Evolutionary conservation across 2,888 invertebrate genomes (phyloP), one percentile per base, ranked within the genome.

Genomic region (Pammene fasciana): DNA sequence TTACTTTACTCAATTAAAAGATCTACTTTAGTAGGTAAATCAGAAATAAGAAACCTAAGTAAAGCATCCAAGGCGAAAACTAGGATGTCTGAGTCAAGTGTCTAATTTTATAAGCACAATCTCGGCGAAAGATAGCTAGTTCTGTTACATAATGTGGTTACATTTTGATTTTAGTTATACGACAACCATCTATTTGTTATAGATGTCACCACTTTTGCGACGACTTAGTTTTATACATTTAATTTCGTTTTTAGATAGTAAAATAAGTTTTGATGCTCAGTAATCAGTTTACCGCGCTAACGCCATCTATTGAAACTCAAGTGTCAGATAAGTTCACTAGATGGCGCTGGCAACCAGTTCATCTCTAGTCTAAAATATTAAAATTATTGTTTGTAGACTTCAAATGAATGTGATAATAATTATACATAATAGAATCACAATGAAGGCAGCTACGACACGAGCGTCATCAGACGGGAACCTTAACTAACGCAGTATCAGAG

Each of bases 401-500:
- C 6, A 7, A n/a, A n/a, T 34, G 1, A 52, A 26, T 34, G 52
- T 54, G 18, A 18, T 13, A 26, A 11, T 36, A 11, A 52, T n/a
- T 1, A 16, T 16, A 38, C 16, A 57, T 43, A 43, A 43, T 57
- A 43, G 43, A 43, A 26, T 43, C 9, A 41, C 50, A 11, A 43
- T 41, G 14, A 26, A 55, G 13, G 34, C 41, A 57, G 64, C 59
- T 41, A 70, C 70, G 60, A 70, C 70, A 60, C 55, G 16, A 55
- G 10, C 65, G 45, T 46, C 57, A 38, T 7, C 45, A 64, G 26
- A 38, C 52, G 45, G 38, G 10, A 62, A 60, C 65, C 65, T 65
- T 65, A 65, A 65, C 13, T 56, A 54, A 68, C 66, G 55, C 45
- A 62, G 71, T 71, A 72, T 73, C 73, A 67, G 72, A 78, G 78